A percentile compares a stretch with the other conserved stretches of the same genome.
phyloP scores from a whole-genome alignment of 2,888 invertebrate species.

The Willowsia nigromaculata region DNA sequence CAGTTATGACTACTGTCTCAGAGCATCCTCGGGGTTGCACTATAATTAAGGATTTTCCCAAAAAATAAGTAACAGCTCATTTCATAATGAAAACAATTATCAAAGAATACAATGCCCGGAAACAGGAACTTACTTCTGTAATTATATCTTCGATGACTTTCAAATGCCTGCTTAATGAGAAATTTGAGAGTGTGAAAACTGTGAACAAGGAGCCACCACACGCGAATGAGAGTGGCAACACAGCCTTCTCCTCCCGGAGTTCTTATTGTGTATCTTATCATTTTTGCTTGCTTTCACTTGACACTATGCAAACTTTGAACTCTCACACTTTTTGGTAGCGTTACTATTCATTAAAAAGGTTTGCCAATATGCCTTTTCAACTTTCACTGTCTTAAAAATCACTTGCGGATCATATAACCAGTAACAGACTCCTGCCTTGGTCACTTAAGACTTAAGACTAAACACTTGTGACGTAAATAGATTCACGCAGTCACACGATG shows the following conservation, averaged over 20 bases:
- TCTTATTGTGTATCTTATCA: slow-evolving; percentile 63
- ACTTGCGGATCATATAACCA: no score
- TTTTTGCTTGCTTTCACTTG: background rate
- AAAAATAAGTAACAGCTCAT: background rate
- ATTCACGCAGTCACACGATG: no score
- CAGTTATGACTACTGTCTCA: slow-evolving; percentile 90
- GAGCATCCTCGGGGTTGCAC: slow-evolving; percentile 84
- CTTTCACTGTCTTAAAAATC: background rate
- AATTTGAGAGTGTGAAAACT: slow-evolving; percentile 61
- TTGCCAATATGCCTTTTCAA: background rate
- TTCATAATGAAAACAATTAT: background rate
- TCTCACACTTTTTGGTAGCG: no score
- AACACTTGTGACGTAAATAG: no score
- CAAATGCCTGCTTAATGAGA: slow-evolving; percentile 54
- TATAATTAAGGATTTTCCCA: slow-evolving; percentile 79
- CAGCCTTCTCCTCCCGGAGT: slow-evolving; percentile 70
- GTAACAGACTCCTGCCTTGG: no score
- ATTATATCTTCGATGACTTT: slow-evolving; percentile 58
- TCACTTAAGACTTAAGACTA: no score
- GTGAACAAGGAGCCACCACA: slow-evolving; percentile 66
- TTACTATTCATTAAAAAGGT: background rate
- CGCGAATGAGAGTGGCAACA: slow-evolving; percentile 51
- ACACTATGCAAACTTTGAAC: background rate
- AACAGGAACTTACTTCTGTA: slow-evolving; percentile 62
- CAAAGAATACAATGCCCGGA: background rate